phyloP scores from a whole-genome alignment of 2,113 vertebrate species.

The Oxygymnocypris stewartii region DNA sequence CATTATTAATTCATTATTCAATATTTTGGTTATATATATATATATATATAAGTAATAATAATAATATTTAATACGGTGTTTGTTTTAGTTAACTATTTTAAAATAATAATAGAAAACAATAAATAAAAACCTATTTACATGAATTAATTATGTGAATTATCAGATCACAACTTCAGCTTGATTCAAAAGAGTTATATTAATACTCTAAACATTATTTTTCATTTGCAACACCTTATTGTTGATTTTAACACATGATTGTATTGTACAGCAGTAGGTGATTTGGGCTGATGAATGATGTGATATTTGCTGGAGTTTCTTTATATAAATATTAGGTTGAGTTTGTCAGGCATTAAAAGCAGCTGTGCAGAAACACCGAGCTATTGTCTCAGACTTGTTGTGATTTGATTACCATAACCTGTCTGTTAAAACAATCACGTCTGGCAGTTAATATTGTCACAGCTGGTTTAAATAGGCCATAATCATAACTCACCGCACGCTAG shows the following conservation, averaged over 20 bases:
- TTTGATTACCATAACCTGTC: conserved; percentile 27
- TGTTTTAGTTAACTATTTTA: no score
- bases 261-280: not conserved
- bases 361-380: conserved; percentile 1
- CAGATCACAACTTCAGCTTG: not conserved
- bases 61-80: no score
- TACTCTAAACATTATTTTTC: not conserved
- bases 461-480: conserved; percentile 14
- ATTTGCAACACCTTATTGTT: not conserved
- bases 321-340: not conserved
- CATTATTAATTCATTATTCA: no score
- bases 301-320: not conserved
- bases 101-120: no score
- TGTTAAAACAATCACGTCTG: conserved; percentile 1
- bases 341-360: conserved; percentile 9
- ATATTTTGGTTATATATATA: no score
- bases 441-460: conserved; percentile 3
- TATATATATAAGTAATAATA: no score
- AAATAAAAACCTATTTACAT: not conserved
- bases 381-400: not conserved
- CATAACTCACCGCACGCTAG: conserved; percentile 33
- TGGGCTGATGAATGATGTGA: not conserved
- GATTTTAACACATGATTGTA: not conserved
- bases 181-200: not conserved
- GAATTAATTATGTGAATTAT: not conserved